Evolutionary conservation across 2,888 invertebrate species (phyloP).

Genomic region (Heliconius ismenius): DNA sequence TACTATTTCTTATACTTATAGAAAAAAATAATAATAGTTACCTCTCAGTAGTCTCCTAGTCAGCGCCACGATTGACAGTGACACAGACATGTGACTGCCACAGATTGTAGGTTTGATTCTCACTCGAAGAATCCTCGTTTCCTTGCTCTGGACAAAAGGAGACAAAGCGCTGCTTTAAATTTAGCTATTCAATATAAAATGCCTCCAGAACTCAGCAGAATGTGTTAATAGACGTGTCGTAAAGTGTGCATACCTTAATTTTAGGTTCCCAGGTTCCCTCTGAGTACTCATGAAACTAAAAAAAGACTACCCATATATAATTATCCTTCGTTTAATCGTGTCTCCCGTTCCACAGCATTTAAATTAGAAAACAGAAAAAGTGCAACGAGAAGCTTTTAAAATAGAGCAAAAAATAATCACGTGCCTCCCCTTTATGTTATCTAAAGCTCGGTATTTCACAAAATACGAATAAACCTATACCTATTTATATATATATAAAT

Average conservation of each 20-base stretch:
- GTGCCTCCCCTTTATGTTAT: conserved; percentile 5
- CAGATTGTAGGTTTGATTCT: not conserved
- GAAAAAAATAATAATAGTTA: no score
- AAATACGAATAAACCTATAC: conserved; percentile 21
- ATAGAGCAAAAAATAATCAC: not conserved
- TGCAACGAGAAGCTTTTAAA: conserved; percentile 3
- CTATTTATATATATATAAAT: not conserved
- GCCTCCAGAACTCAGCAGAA: not conserved
- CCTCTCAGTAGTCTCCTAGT: no score
- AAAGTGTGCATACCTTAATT: no score
- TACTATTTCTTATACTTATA: no score
- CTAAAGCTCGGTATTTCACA: conserved; percentile 10
- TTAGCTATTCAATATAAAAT: not conserved
- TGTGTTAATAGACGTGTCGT: not conserved
- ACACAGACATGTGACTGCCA: not conserved
- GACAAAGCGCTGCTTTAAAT: not conserved
- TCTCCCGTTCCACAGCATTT: not conserved
- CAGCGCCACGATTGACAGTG: no score
- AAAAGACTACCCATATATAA: not conserved
- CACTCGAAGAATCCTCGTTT: no score
- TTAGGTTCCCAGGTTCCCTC: no score
- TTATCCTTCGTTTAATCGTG: not conserved
- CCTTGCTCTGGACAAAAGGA: not conserved
- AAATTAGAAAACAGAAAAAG: not conserved
- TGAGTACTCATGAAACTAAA: no score